Evolutionary conservation across 2,113 vertebrate genomes (phyloP).

Genomic region (Ictalurus furcatus): DNA sequence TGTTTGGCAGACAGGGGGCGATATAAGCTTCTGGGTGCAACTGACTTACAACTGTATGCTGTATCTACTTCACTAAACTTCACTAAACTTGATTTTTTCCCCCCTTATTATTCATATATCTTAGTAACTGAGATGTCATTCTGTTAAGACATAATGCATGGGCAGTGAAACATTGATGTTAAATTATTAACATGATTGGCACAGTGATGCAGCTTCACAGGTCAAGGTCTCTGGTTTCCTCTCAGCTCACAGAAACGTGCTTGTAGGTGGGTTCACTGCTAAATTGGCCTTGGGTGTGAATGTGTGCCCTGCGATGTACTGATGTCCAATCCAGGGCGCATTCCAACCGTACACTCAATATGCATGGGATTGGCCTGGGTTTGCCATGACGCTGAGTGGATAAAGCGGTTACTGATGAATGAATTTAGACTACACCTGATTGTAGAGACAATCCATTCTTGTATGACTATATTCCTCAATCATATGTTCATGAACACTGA

Average conservation of each 20-base stretch:
- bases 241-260: background rate
- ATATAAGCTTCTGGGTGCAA: conserved; percentile 80
- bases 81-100: background rate
- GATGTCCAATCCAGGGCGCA: background rate
- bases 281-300: background rate
- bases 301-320: background rate
- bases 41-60: conserved; percentile 75
- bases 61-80: conserved; percentile 59
- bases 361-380: background rate
- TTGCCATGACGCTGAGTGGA: background rate
- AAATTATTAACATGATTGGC: background rate
- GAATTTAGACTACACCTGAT: background rate
- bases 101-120: background rate
- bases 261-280: background rate
- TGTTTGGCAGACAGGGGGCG: conserved; percentile 75
- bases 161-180: background rate
- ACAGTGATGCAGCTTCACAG: background rate
- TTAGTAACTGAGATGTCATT: background rate
- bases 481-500: background rate
- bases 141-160: background rate
- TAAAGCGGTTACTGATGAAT: background rate
- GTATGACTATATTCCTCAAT: background rate
- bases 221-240: background rate
- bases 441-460: background rate
- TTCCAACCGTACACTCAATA: background rate